phyloP scores from a whole-genome alignment of 2,888 invertebrate species.

The Nomada ruficornis region DNA sequence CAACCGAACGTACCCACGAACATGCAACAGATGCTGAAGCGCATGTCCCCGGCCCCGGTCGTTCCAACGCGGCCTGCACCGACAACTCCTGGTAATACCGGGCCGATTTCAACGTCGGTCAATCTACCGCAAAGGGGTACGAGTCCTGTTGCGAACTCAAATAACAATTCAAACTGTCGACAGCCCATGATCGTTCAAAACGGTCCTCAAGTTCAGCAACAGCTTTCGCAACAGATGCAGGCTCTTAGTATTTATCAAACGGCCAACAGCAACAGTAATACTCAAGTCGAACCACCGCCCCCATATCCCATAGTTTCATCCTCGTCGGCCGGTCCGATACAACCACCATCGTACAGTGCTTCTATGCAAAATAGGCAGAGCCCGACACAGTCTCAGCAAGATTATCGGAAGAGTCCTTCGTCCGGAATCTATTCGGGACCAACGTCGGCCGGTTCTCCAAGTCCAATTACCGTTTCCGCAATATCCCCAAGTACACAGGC shows the following conservation, averaged over 20 bases:
- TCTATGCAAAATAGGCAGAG: slow-evolving; percentile 95
- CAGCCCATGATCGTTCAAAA: slow-evolving; percentile 94
- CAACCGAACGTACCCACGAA: slow-evolving; percentile 87
- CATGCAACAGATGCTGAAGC: slow-evolving; percentile 90
- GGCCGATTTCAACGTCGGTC: slow-evolving; percentile 76
- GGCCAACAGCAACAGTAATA: slow-evolving; percentile 83
- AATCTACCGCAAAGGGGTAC: slow-evolving; percentile 88
- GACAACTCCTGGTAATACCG: slow-evolving; percentile 85
- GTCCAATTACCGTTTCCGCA: slow-evolving; percentile 91
- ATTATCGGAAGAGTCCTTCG: slow-evolving; percentile 93
- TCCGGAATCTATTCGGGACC: slow-evolving; percentile 94
- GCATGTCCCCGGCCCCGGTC: slow-evolving; percentile 91
- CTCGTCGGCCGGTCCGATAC: slow-evolving; percentile 88
- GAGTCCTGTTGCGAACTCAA: slow-evolving; percentile 88
- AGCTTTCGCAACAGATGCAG: slow-evolving; percentile 95
- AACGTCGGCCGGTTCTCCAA: slow-evolving; percentile 93
- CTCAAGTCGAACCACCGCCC: slow-evolving; percentile 85
- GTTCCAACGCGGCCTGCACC: slow-evolving; percentile 89
- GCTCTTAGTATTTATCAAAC: slow-evolving; percentile 91
- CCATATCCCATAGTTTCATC: slow-evolving; percentile 86
- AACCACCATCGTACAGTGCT: slow-evolving; percentile 93
- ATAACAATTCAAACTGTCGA: slow-evolving; percentile 85
- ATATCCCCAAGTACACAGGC: slow-evolving; percentile 87
- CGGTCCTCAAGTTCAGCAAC: slow-evolving; percentile 93
- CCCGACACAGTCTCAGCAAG: slow-evolving; percentile 91